phyloP scores from a whole-genome alignment of 2,888 invertebrate species.

The Lochmaea crataegi region DNA sequence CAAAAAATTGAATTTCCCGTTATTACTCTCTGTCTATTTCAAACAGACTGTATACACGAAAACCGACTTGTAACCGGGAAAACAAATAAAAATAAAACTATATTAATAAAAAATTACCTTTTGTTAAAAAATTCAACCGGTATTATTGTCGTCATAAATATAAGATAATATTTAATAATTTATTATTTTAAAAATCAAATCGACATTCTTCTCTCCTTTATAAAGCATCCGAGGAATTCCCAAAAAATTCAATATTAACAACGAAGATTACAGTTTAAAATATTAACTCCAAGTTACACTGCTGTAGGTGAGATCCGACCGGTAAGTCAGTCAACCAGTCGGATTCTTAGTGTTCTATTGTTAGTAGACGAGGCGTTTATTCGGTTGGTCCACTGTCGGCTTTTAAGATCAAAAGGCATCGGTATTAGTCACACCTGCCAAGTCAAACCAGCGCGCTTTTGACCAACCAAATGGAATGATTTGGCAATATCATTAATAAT shows the following conservation, averaged over 20 bases:
- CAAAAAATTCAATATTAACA: slow-evolving; percentile 60
- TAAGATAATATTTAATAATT: not conserved
- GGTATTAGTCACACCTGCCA: slow-evolving; percentile 67
- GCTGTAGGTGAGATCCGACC: slow-evolving; percentile 62
- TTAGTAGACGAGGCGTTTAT: not conserved
- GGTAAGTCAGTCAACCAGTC: slow-evolving; percentile 51
- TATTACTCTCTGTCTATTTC: no score
- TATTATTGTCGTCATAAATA: no score
- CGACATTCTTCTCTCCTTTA: not conserved
- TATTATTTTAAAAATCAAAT: slow-evolving; percentile 5
- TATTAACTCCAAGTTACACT: slow-evolving; percentile 61
- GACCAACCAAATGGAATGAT: slow-evolving; percentile 62
- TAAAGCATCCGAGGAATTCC: slow-evolving; percentile 51
- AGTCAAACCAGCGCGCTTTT: slow-evolving; percentile 57
- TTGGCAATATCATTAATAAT: slow-evolving; percentile 64
- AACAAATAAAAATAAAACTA: no score
- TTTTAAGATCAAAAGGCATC: slow-evolving; percentile 58
- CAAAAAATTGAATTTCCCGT: no score
- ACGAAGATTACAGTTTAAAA: slow-evolving; percentile 62
- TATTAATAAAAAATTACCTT: no score
- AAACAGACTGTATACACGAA: no score
- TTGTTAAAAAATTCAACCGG: no score
- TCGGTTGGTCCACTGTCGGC: slow-evolving; percentile 61
- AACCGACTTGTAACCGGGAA: no score
- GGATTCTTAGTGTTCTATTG: slow-evolving; percentile 6